These are phyloP conservation scores for Camponotus pennsylvanicus DNA, from an alignment of 1,140 invertebrate species.

Conservation along the genomic window DNA sequence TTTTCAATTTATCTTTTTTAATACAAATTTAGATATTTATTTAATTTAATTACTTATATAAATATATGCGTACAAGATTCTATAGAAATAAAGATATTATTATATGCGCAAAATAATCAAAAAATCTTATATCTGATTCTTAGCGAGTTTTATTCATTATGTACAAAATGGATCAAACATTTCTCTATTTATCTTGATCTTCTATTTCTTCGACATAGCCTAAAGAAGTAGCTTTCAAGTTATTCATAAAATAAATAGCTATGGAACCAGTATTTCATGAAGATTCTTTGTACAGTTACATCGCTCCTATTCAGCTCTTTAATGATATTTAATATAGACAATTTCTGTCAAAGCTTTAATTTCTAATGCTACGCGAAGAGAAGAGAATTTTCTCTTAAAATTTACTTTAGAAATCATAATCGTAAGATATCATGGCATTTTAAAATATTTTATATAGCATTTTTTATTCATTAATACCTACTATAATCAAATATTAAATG, in stretches of 20 bases:
- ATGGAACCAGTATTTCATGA: slow-evolving; percentile 4
- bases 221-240: slow-evolving; percentile 23
- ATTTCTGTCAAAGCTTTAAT: slow-evolving; percentile 64
- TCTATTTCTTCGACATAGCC: slow-evolving; percentile 16
- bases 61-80: not conserved
- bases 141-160: not conserved
- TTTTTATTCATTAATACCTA: too few relatives aligned
- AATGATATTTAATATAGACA: slow-evolving; percentile 17
- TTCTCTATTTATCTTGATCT: slow-evolving; percentile 55
- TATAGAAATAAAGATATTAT: not conserved
- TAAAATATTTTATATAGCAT: too few relatives aligned
- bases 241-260: slow-evolving; percentile 48
- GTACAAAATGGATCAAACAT: not conserved
- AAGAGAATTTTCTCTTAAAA: too few relatives aligned
- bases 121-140: slow-evolving; percentile 12
- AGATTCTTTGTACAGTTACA: slow-evolving; percentile 10
- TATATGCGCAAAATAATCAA: not conserved
- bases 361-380: slow-evolving; percentile 14
- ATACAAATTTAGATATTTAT: not conserved
- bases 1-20: not conserved
- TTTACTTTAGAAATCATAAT: too few relatives aligned
- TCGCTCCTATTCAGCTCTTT: slow-evolving; percentile 33
- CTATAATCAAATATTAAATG: too few relatives aligned
- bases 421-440: too few relatives aligned
- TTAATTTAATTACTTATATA: not conserved